Evolutionary conservation across 2,113 vertebrate species (phyloP).

Genomic region (Paratilapia polleni): DNA sequence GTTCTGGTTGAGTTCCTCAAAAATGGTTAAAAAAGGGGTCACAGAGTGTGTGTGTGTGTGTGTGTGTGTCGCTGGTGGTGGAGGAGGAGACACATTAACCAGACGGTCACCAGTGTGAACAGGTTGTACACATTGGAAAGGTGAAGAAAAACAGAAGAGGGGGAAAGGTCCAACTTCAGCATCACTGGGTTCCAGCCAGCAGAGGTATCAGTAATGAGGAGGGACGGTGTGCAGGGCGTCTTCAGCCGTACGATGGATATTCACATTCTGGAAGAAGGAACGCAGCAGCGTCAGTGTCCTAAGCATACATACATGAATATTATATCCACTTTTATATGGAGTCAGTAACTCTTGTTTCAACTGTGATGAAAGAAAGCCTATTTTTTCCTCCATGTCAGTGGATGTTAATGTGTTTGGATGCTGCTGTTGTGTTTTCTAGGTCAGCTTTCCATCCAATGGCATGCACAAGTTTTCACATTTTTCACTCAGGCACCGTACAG

Average conservation of each 20-base stretch:
- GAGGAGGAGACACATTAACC: constrained; percentile 26
- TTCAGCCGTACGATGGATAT: constrained; percentile 83
- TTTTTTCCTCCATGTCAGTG: too few species aligned
- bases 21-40: not conserved
- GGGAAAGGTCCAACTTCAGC: not conserved
- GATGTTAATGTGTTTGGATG: not conserved
- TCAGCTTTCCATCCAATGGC: not conserved
- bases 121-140: not conserved
- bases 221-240: constrained; percentile 90
- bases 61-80: not conserved
- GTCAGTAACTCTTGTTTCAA: not conserved
- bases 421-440: not conserved
- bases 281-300: constrained; percentile 19
- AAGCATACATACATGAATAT: not conserved
- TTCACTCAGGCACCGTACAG: not conserved
- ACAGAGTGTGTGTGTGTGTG: not conserved
- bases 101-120: constrained; percentile 3
- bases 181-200: not conserved
- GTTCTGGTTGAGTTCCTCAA: not conserved
- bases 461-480: not conserved
- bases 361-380: not conserved
- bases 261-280: constrained; percentile 85
- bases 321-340: not conserved
- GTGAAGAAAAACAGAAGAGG: not conserved
- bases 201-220: constrained; percentile 80